These are phyloP conservation scores for Botia almorhae DNA, from an alignment of 2,797 vertebrate genomes.

Conservation along the genomic window DNA sequence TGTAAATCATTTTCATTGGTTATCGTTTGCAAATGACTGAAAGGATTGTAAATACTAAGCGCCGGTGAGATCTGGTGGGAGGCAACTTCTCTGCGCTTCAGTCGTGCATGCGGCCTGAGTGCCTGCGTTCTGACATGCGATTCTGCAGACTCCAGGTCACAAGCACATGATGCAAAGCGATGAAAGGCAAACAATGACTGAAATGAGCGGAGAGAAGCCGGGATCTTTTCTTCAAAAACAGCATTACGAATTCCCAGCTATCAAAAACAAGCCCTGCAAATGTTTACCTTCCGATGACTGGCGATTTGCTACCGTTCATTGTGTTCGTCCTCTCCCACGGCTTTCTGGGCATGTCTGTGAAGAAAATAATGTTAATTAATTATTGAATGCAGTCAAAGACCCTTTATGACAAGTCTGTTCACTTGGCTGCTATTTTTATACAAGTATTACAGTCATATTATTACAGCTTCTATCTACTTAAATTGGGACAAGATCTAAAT, in stretches of 20 bases:
- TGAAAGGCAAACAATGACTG: conserved; percentile 38
- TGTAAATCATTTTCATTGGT: neutral
- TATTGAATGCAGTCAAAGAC: neutral
- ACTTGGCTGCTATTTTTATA: neutral
- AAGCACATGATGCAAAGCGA: conserved; percentile 45
- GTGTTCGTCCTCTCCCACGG: conserved; percentile 97
- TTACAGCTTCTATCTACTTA: no score
- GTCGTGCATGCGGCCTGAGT: conserved; percentile 55
- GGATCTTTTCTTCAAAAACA: neutral
- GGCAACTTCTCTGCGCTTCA: conserved; percentile 64
- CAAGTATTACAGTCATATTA: no score
- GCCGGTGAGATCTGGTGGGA: conserved; percentile 20
- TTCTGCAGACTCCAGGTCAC: conserved; percentile 39
- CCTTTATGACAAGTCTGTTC: no score
- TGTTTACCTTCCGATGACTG: conserved; percentile 94
- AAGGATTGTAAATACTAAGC: neutral
- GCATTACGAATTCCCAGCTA: neutral
- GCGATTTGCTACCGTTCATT: conserved; percentile 98
- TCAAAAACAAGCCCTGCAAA: neutral
- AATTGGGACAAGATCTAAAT: no score
- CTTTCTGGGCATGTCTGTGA: conserved; percentile 91
- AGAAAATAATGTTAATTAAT: neutral
- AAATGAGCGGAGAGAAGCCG: neutral
- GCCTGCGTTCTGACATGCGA: conserved; percentile 65
- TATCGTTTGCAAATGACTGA: neutral